Evolutionary conservation across 1,140 invertebrate species (phyloP), one percentile per base, ranked within the genome.

Genomic region (Cotesia typhae): DNA sequence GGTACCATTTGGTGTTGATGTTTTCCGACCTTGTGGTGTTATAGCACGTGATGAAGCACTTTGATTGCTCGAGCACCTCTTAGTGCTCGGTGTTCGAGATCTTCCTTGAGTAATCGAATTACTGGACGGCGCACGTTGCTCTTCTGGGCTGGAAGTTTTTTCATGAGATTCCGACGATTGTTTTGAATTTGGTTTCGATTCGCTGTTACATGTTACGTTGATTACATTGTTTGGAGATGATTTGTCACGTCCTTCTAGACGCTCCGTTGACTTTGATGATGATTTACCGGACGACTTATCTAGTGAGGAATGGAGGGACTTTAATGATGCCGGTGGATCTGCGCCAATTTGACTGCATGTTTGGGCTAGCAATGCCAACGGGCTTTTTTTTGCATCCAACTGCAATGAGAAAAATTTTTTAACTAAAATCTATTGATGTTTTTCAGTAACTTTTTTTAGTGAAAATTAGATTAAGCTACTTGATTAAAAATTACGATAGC

Each of bases 331-430:
- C 41, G 41, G 41, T 47, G 41, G 41, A 85, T 98, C 96, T 12
- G 95, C 94, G 70, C 96, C 96, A 81, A 98, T 98, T 83, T 96
- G 96, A 82, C 94, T 96, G 89, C 96, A 98, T 53, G 96, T 98
- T 85, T 97, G 96, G 35, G 96, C 96, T 75, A 98, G 88, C 36
- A 98, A 88, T 36, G 96, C 96, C 82, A 98, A 88, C 10, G 96
- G 96, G 88, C 95, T 97, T 86, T 97, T 97, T 89, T 98, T 97
- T 66, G 95, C 94, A 87, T 98, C 96, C 89, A 97, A 90, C 96
- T 98, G 91, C 71, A 93, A 93, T 84, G 88, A 87, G 86, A 88
- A 71, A 79, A 83, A 83, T 86, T 82, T 77, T 75, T 79, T 38
- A 70, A 51, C 17, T 57, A 59, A 12, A 55, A 20, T 14, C 5